phyloP scores from a whole-genome alignment of 2,113 vertebrate species.

The Rhipidura dahli region DNA sequence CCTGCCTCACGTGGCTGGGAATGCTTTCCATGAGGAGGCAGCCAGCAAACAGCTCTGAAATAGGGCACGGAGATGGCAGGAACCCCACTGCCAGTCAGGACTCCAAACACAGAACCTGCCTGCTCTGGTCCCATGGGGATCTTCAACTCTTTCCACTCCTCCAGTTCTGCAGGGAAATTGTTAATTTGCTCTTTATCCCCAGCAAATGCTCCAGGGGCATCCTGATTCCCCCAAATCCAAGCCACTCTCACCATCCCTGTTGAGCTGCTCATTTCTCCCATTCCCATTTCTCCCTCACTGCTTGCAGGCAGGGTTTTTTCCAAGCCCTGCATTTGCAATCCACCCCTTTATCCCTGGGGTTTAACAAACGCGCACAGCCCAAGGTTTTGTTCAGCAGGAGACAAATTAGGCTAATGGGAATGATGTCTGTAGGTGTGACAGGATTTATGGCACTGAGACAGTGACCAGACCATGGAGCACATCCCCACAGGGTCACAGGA shows the following conservation, averaged over 20 bases:
- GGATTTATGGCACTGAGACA: neutral
- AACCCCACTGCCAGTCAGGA: neutral
- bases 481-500: neutral
- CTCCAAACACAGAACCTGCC: neutral
- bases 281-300: neutral
- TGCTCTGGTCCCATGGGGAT: accelerated
- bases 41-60: neutral
- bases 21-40: neutral
- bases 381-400: neutral
- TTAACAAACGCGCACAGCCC: neutral
- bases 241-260: no score
- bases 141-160: neutral
- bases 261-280: neutral
- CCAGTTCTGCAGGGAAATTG: neutral
- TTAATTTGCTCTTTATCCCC: neutral
- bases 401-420: neutral
- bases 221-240: neutral
- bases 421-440: neutral
- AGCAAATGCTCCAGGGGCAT: neutral
- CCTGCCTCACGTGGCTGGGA: neutral
- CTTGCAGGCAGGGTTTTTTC: neutral
- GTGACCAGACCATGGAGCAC: neutral
- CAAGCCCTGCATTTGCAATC: neutral
- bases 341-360: neutral
- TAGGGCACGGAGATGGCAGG: accelerated